Percentiles rank a stretch among this genome's conserved stretches.
phyloP scores from a whole-genome alignment of 2,888 invertebrate species.

The Tinea semifulvella region DNA sequence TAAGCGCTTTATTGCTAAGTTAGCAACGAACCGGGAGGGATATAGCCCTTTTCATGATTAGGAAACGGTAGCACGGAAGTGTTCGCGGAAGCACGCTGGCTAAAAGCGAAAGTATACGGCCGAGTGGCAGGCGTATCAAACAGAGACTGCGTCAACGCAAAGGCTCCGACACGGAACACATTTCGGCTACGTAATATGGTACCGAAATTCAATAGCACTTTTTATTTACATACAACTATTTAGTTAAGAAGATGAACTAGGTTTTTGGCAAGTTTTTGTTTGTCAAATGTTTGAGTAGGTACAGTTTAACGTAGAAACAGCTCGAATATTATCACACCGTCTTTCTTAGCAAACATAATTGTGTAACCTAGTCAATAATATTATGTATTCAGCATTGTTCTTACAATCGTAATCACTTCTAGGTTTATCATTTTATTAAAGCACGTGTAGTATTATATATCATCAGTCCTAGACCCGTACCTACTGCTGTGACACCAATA shows the following conservation, averaged over 20 bases:
- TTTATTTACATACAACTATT: constrained; percentile 16
- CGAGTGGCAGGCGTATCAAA: constrained; percentile 43
- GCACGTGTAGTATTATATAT: too few species aligned
- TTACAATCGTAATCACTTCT: too few species aligned
- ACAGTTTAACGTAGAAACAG: too few species aligned
- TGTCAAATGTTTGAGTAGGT: too few species aligned
- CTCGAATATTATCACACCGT: too few species aligned
- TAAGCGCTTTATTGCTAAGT: not conserved
- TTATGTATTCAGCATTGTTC: too few species aligned
- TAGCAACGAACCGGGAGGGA: constrained; percentile 6
- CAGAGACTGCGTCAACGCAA: constrained; percentile 39
- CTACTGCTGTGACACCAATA: too few species aligned
- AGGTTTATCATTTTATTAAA: too few species aligned
- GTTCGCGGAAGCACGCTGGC: constrained; percentile 3
- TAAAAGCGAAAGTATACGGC: constrained; percentile 58
- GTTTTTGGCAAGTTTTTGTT: not conserved
- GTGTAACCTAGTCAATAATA: too few species aligned
- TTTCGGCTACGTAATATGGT: constrained; percentile 34
- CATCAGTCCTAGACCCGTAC: too few species aligned
- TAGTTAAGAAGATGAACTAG: too few species aligned
- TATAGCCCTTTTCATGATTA: constrained; percentile 3
- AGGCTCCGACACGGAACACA: constrained; percentile 21
- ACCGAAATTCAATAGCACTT: constrained; percentile 8
- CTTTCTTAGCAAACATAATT: too few species aligned
- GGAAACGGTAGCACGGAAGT: constrained; percentile 2